Conservation (phyloP, 2,113 vertebrate species). For the Neotoma lepida region DNA sequence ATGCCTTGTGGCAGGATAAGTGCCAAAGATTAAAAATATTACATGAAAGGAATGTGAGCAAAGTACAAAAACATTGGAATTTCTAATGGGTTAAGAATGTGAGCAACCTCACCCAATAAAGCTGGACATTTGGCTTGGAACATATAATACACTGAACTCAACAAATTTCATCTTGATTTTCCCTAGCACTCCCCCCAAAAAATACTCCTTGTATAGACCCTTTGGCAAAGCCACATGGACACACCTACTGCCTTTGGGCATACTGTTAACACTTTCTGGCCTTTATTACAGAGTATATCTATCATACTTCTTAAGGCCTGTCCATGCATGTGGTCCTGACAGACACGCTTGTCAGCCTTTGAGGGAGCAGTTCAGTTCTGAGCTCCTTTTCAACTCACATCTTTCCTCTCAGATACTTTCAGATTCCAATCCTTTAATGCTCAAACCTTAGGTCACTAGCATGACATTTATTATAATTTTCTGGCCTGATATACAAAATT, state of each 20-base stretch:
- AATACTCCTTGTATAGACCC: not conserved
- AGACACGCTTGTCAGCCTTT: not conserved
- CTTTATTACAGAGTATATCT: not conserved
- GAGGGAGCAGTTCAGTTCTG: not conserved
- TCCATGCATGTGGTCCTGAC: not conserved
- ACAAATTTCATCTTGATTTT: not conserved
- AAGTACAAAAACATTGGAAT: not conserved
- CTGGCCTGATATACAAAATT: not conserved
- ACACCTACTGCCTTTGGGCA: not conserved
- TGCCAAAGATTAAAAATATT: not conserved
- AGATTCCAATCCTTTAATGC: not conserved
- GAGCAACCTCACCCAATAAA: not conserved
- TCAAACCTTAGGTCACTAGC: not conserved
- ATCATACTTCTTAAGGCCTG: not conserved
- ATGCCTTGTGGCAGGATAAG: not conserved
- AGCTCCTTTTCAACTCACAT: not conserved
- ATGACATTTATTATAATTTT: not conserved
- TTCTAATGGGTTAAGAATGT: not conserved
- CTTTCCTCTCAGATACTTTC: not conserved
- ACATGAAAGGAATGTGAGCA: not conserved
- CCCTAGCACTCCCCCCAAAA: not conserved
- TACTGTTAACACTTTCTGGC: not conserved
- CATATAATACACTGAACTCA: not conserved
- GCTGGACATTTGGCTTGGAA: not conserved
- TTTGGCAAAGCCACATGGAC: not conserved